phyloP scores from a whole-genome alignment of 2,888 invertebrate species.

The Apantesis nais region DNA sequence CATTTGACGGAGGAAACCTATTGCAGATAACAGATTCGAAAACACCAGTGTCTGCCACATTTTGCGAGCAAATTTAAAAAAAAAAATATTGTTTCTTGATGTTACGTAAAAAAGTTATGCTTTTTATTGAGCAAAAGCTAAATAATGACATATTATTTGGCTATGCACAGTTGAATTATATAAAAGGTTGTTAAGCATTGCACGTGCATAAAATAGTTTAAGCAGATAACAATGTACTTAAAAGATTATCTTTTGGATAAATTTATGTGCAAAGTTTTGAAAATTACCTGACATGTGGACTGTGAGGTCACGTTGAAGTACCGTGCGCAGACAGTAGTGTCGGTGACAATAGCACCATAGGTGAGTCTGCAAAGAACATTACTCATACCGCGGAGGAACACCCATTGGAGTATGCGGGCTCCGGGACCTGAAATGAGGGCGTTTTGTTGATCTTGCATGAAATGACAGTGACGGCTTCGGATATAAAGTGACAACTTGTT shows the following conservation, averaged over 20 bases:
- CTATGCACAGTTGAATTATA: neutral
- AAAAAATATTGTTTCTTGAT: neutral
- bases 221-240: too few relatives aligned
- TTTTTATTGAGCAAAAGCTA: neutral
- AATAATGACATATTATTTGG: neutral
- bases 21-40: neutral
- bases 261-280: neutral
- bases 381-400: slow-evolving; percentile 64
- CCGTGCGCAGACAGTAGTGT: slow-evolving; percentile 68
- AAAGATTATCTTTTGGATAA: neutral
- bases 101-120: neutral
- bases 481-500: too few relatives aligned
- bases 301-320: slow-evolving; percentile 76
- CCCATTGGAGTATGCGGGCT: slow-evolving; percentile 69
- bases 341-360: slow-evolving; percentile 60
- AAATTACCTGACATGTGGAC: slow-evolving; percentile 70
- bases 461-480: too few relatives aligned
- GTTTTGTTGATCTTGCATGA: neutral
- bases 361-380: slow-evolving; percentile 56
- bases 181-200: neutral
- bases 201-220: too few relatives aligned
- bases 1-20: neutral
- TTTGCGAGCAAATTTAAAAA: neutral
- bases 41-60: too few relatives aligned
- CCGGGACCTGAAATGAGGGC: slow-evolving; percentile 48